Conservation (phyloP, 37 sponge, comb jelly and placozoan species). For the Oscarella lobularis region DNA sequence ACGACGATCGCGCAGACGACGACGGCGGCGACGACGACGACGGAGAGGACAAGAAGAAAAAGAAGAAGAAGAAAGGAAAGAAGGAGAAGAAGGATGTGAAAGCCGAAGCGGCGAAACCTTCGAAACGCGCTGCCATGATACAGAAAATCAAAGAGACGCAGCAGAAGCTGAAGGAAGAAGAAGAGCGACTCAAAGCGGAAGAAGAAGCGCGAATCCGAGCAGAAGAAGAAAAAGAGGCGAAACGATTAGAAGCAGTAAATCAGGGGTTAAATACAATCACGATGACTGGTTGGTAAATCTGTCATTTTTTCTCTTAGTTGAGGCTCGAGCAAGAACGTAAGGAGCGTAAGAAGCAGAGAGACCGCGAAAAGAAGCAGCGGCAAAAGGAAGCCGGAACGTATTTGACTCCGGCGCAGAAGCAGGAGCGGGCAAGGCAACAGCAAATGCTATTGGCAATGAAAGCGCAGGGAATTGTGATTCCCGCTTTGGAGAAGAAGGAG, state of each 20-base stretch:
- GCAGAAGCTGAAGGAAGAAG: neutral
- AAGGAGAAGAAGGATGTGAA: conserved; percentile 12
- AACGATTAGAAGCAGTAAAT: conserved; percentile 31
- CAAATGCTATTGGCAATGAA: conserved; percentile 41
- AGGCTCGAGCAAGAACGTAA: conserved; percentile 57
- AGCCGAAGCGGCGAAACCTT: neutral
- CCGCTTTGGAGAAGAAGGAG: neutral
- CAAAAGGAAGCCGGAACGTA: conserved; percentile 77
- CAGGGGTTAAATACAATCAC: neutral
- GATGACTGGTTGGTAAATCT: neutral
- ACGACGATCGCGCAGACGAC: neutral
- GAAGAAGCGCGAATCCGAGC: conserved; percentile 23
- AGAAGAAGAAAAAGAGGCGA: conserved; percentile 60
- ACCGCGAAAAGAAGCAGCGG: conserved; percentile 60
- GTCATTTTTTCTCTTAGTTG: no score
- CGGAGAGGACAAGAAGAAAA: conserved; percentile 24
- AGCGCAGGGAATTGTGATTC: conserved; percentile 41
- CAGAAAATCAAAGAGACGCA: neutral
- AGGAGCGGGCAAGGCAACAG: conserved; percentile 28
- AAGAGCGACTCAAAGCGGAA: conserved; percentile 17
- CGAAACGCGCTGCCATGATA: neutral
- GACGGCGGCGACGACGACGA: neutral
- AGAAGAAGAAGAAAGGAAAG: conserved; percentile 27
- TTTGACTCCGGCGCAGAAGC: conserved; percentile 70
- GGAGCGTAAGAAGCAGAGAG: conserved; percentile 56